These are phyloP conservation scores for Pterobdella sp. DNA, from an alignment of 2,888 invertebrate genomes.

Conservation along the genomic window DNA sequence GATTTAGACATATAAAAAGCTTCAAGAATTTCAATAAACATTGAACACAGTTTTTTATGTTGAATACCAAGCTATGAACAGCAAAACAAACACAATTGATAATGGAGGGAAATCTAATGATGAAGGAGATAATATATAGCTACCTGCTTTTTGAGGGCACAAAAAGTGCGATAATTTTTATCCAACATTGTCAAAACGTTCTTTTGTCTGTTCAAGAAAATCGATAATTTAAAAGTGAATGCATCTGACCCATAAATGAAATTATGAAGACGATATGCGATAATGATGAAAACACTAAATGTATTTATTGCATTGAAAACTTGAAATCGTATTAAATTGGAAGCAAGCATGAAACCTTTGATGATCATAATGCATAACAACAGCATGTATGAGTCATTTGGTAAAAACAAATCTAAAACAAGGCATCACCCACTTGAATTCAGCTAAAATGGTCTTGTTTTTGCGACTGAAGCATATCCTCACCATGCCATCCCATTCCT, in stretches of 20 bases:
- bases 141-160: conserved; percentile 71
- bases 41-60: background rate
- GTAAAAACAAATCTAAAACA: too few relatives aligned
- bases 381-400: too few relatives aligned
- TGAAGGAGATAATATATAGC: conserved; percentile 23
- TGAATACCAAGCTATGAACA: conserved; percentile 1
- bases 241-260: background rate
- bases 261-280: background rate
- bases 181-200: conserved; percentile 74
- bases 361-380: background rate
- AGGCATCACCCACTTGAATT: conserved; percentile 66
- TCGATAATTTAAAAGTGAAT: background rate
- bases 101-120: background rate
- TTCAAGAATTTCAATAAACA: too few relatives aligned
- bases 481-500: conserved; percentile 96
- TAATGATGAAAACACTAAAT: background rate
- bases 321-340: background rate
- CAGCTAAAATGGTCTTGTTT: conserved; percentile 86
- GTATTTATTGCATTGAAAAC: background rate
- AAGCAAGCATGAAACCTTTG: background rate
- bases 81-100: background rate
- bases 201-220: conserved; percentile 46
- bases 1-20: too few relatives aligned
- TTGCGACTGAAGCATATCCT: conserved; percentile 89
- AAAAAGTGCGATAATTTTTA: conserved; percentile 80